Percentiles rank a stretch among this genome's conserved stretches.
These are phyloP conservation scores for Pristionchus fissidentatus DNA, from an alignment of 2,888 invertebrate species.

Conservation along the genomic window DNA sequence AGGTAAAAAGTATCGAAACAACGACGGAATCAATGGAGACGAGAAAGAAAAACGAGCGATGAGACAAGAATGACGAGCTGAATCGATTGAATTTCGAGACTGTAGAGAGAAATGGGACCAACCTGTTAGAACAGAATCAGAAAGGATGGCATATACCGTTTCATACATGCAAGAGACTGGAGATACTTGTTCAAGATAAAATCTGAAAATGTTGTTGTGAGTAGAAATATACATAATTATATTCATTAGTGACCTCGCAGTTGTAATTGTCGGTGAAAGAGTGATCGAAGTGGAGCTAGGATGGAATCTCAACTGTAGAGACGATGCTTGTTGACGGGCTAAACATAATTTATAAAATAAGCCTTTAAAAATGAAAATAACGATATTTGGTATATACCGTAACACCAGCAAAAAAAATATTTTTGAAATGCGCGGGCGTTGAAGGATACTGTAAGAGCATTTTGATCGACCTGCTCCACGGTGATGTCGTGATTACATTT, in stretches of 20 bases:
- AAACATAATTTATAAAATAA: neutral
- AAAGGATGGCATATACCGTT: slow-evolving; percentile 15
- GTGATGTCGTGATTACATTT: neutral
- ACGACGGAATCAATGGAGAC: slow-evolving; percentile 19
- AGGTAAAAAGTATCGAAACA: slow-evolving; percentile 38
- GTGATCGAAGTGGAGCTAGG: neutral
- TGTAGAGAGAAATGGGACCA: neutral
- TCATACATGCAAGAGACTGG: slow-evolving; percentile 41
- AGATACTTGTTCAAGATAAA: slow-evolving; percentile 10
- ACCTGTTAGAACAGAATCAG: slow-evolving; percentile 37
- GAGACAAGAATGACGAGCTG: slow-evolving; percentile 46
- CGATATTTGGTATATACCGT: neutral
- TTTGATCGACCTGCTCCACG: neutral
- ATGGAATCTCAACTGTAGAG: neutral
- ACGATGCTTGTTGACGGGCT: slow-evolving; percentile 38
- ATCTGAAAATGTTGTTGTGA: neutral
- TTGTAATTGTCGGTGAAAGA: slow-evolving; percentile 40
- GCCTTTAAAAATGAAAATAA: neutral
- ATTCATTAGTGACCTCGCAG: slow-evolving; percentile 3
- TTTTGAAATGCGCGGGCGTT: neutral
- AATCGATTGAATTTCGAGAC: neutral
- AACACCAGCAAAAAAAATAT: neutral
- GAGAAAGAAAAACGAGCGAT: slow-evolving; percentile 12
- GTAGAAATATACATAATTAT: neutral
- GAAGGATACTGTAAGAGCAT: neutral